Conservation (phyloP, 2,113 vertebrate genomes). For the Columbina picui region DNA sequence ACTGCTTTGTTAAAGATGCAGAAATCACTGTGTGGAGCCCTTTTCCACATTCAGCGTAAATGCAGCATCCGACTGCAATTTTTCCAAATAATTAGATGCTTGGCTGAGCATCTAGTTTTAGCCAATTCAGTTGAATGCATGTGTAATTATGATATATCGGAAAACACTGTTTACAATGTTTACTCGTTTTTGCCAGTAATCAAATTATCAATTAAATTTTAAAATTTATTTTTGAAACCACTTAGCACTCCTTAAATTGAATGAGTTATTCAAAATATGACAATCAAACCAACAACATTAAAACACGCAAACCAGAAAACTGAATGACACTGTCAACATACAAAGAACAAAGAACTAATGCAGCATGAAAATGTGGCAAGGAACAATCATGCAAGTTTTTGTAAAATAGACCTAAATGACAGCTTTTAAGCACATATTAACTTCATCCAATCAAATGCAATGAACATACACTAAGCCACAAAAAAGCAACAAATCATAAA, state of each 20-base stretch:
- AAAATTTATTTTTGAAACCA: not conserved
- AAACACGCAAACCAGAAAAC: not conserved
- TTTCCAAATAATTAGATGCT: not conserved
- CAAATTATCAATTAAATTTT: not conserved
- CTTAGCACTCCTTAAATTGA: not conserved
- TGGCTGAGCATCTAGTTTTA: not conserved
- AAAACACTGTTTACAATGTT: not conserved
- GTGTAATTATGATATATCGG: constrained; percentile 1
- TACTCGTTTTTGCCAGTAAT: not conserved
- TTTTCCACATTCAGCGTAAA: not conserved
- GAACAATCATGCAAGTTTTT: not conserved
- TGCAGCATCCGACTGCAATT: not conserved
- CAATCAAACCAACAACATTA: not conserved
- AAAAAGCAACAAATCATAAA: not conserved
- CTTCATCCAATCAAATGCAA: not conserved
- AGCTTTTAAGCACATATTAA: not conserved
- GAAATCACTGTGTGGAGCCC: not conserved
- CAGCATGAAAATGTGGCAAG: not conserved
- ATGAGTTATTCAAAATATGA: not conserved
- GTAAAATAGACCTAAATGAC: not conserved
- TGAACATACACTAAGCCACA: not conserved
- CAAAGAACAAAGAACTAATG: not conserved
- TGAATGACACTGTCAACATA: not conserved
- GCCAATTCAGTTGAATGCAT: not conserved
- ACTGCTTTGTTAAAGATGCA: not conserved